Conservation (phyloP, 2,888 invertebrate species). For the Caenorhabditis doughertyi region DNA sequence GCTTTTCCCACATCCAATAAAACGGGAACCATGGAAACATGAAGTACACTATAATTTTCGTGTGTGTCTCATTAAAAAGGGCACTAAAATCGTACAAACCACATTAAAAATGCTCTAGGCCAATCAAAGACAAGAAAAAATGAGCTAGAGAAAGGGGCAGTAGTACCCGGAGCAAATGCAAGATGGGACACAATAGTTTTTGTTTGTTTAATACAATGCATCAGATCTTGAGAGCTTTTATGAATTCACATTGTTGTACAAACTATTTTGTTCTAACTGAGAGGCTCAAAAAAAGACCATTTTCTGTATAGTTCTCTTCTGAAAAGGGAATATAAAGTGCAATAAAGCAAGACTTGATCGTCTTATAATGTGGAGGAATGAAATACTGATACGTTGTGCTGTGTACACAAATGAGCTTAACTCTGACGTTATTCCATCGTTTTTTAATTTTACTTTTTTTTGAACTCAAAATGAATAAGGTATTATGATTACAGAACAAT, state of each 20-base stretch:
- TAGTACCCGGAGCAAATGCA: slow-evolving; percentile 31
- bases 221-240: slow-evolving; percentile 56
- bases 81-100: not conserved
- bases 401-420: slow-evolving; percentile 54
- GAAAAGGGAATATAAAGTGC: slow-evolving; percentile 22
- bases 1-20: not conserved
- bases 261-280: not conserved
- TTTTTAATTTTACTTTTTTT: slow-evolving; percentile 5
- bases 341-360: slow-evolving; percentile 21
- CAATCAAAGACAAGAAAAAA: too few species aligned
- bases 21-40: slow-evolving; percentile 5
- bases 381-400: slow-evolving; percentile 9
- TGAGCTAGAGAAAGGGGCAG: not conserved
- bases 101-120: not conserved
- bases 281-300: too few species aligned
- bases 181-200: slow-evolving; percentile 43
- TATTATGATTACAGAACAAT: slow-evolving; percentile 10
- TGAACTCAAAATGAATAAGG: not conserved
- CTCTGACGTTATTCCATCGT: slow-evolving; percentile 29
- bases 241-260: slow-evolving; percentile 13
- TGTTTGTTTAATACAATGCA: slow-evolving; percentile 45
- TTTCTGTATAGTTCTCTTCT: too few species aligned
- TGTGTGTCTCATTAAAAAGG: not conserved
- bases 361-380: slow-evolving; percentile 40
- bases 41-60: not conserved